Conservation (phyloP, 2,888 invertebrate genomes). For the Drosophila greeni region DNA sequence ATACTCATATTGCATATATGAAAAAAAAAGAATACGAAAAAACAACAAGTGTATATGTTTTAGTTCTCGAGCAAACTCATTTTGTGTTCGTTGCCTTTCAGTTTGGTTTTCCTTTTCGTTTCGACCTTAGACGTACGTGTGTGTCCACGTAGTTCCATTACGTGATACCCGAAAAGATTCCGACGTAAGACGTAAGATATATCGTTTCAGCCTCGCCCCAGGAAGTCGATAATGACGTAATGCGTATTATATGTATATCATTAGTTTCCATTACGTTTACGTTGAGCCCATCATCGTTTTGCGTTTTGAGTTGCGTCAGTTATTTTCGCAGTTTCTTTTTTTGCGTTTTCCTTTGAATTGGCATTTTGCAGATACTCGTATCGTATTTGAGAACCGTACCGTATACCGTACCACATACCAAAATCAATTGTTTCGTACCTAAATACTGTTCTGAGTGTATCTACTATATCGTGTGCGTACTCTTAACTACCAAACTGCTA, state of each 20-base stretch:
- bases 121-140: slow-evolving; percentile 30
- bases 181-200: slow-evolving; percentile 33
- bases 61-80: slow-evolving; percentile 51
- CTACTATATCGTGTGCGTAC: slow-evolving; percentile 66
- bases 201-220: slow-evolving; percentile 19
- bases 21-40: slow-evolving; percentile 17
- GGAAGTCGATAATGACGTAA: slow-evolving; percentile 28
- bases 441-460: slow-evolving; percentile 64
- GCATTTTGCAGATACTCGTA: slow-evolving; percentile 62
- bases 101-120: slow-evolving; percentile 32
- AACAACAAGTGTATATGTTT: slow-evolving; percentile 46
- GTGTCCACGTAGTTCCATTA: slow-evolving; percentile 47
- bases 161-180: slow-evolving; percentile 24
- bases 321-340: slow-evolving; percentile 24
- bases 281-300: slow-evolving; percentile 55
- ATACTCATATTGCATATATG: slow-evolving; percentile 40
- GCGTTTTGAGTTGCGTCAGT: slow-evolving; percentile 37
- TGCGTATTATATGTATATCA: slow-evolving; percentile 28
- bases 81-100: slow-evolving; percentile 46
- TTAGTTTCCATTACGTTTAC: slow-evolving; percentile 34
- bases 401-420: slow-evolving; percentile 46
- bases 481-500: slow-evolving; percentile 59
- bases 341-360: slow-evolving; percentile 52
- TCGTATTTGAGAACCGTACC: slow-evolving; percentile 58
- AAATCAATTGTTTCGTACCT: slow-evolving; percentile 62